Conservation (phyloP, 2,113 vertebrate genomes). For the Otocyon megalotis region DNA sequence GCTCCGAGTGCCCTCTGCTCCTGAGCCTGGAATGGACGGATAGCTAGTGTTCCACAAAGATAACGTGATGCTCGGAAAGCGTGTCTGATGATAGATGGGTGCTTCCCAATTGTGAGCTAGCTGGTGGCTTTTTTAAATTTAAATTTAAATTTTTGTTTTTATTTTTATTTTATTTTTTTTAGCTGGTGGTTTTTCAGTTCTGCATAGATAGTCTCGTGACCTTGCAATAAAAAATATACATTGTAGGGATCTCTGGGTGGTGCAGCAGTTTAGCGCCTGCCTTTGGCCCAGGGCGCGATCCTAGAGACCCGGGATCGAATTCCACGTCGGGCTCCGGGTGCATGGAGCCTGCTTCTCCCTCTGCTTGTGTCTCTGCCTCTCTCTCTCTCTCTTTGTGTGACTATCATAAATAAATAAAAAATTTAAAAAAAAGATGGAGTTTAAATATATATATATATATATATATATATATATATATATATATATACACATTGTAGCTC, state of each 20-base stretch:
- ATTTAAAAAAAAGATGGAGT: too few relatives aligned
- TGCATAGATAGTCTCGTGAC: background rate
- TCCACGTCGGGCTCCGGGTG: too few relatives aligned
- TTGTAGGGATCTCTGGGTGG: too few relatives aligned
- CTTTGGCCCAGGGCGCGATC: too few relatives aligned
- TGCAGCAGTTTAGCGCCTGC: too few relatives aligned
- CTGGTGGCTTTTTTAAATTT: background rate
- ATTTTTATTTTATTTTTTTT: background rate
- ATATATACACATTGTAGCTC: background rate
- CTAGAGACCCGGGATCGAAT: too few relatives aligned
- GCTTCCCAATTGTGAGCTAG: background rate
- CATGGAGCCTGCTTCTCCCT: too few relatives aligned
- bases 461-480: background rate
- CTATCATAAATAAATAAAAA: too few relatives aligned
- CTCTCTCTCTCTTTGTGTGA: too few relatives aligned
- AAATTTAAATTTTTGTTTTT: too few relatives aligned
- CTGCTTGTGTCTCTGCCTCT: too few relatives aligned
- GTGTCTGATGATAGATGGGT: background rate
- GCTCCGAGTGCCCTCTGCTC: background rate
- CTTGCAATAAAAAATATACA: background rate
- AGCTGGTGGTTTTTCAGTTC: background rate
- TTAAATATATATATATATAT: background rate
- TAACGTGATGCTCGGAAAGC: background rate
- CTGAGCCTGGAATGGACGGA: background rate
- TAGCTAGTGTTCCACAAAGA: background rate